Evolutionary conservation across 2,888 invertebrate species (phyloP).

Genomic region (Sepiola atlantica): DNA sequence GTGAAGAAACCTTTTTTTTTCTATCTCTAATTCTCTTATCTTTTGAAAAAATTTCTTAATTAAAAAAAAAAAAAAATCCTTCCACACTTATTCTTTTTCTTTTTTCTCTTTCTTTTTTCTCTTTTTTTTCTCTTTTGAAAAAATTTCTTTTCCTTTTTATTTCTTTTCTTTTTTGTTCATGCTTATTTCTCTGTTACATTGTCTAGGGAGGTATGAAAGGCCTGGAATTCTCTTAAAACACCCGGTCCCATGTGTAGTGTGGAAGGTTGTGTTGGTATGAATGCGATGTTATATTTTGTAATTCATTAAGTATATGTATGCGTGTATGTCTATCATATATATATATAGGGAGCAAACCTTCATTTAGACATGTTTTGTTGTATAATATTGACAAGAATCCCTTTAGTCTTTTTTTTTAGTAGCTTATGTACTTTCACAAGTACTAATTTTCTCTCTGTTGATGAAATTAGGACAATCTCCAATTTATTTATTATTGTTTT

Average conservation of each 20-base stretch:
- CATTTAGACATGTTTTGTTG: too few species aligned
- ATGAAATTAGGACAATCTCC: too few species aligned
- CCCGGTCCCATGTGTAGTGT: conserved; percentile 19
- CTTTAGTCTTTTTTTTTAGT: too few species aligned
- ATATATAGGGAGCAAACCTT: too few species aligned
- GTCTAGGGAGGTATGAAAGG: conserved; percentile 32
- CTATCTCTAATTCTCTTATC: not conserved
- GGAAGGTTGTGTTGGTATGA: conserved; percentile 32
- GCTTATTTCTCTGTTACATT: conserved; percentile 9
- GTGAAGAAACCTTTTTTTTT: conserved; percentile 1
- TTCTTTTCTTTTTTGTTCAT: not conserved
- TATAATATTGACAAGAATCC: too few species aligned
- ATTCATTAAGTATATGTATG: conserved; percentile 10
- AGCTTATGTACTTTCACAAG: too few species aligned
- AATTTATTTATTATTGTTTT: too few species aligned
- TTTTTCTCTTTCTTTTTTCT: not conserved
- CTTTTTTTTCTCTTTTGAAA: not conserved
- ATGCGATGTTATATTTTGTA: not conserved
- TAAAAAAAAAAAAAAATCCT: too few species aligned
- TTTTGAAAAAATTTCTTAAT: not conserved
- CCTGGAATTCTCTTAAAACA: not conserved
- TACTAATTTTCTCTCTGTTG: too few species aligned
- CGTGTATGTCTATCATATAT: too few species aligned
- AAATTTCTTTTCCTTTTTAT: not conserved
- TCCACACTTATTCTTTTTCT: not conserved